Evolutionary conservation across 2,888 invertebrate genomes (phyloP), one percentile per base, ranked within the genome.

Genomic region (Pherbina coryleti): DNA sequence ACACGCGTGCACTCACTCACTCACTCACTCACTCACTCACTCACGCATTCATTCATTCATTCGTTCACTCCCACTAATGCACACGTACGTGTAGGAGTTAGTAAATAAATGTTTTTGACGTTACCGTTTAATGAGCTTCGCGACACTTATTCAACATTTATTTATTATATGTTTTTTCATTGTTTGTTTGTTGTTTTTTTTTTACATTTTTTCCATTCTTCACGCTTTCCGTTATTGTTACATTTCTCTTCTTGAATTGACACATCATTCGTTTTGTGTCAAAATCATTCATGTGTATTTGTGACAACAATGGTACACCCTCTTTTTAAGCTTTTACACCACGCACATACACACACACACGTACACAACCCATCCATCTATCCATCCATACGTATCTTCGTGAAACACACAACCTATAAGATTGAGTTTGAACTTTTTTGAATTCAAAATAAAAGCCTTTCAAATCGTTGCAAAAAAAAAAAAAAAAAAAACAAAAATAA

Each of bases 1-100:
- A n/a, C 53, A 62, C 28, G 19, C 55, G 55, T 57, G 79, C 78
- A 81, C 78, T 77, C 81, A 81, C 77, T 66, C 66, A 72, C 72
- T 57, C 75, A 77, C 75, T 77, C 62, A 76, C 75, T 57, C 28
- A 53, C 31, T 28, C 25, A 74, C 55, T 17, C n/a, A n/a, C n/a
- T n/a, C n/a, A n/a, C n/a, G n/a, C n/a, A n/a, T n/a, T n/a, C 66
- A 57, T 11, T 2, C 8, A 73, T n/a, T 31, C 31, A 31, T 31
- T 4, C 31, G 5, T 31, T 9, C 11, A 11, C 66, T 44, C 5
- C 7, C n/a, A 37, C 67, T 66, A 34, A 67, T 67, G 4, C 67
- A 67, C 8, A 66, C 66, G 34, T 9, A n/a, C 34, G 19, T 34
- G n/a, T 9, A 17, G 28, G n/a, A 31, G 25, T 31, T 60, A 8